Evolutionary conservation across 1,140 invertebrate species (phyloP), one percentile per base, ranked within the genome.

Genomic region (Nebria ingens): DNA sequence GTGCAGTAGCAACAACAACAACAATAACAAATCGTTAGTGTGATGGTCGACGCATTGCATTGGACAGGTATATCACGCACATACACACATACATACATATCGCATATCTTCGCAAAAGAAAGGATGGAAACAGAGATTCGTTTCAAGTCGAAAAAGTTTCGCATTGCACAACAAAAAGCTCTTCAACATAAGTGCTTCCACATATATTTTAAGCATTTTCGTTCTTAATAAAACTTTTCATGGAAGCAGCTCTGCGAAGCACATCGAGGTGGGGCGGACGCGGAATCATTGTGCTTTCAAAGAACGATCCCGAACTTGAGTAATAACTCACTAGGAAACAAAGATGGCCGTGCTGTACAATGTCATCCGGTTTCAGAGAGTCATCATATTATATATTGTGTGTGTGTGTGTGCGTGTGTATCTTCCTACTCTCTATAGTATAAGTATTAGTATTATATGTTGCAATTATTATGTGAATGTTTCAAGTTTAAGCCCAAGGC

Each of bases 311-410:
- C 6, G 40, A 45, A 45, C 6, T 45, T 45, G 6, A 45, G 40
- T 45, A 45, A 45, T 45, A 45, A 45, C 40, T 45, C 40, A 45
- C 40, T 45, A n/a, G 40, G 15, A 45, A 45, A 45, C 40, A 45
- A 45, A 45, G 9, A 45, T 45, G 40, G 40, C 40, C 40, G 40
- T n/a, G n/a, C n/a, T n/a, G n/a, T n/a, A n/a, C n/a, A n/a, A n/a
- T n/a, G n/a, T 12, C 40, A 45, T 45, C 40, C 40, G 40, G 6
- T 45, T 9, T 34, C n/a, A n/a, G n/a, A 29, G 25, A 4, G 25
- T n/a, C 25, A 29, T 29, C 25, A 29, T 13, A 29, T 29, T 6
- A 29, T n/a, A n/a, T n/a, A n/a, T n/a, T n/a, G n/a, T n/a, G n/a
- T n/a, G n/a, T n/a, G n/a, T n/a, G n/a, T n/a, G n/a, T n/a, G n/a